Evolutionary conservation across 1,140 invertebrate species (phyloP), one percentile per base, ranked within the genome.

Genomic region (Drosophila navojoa): DNA sequence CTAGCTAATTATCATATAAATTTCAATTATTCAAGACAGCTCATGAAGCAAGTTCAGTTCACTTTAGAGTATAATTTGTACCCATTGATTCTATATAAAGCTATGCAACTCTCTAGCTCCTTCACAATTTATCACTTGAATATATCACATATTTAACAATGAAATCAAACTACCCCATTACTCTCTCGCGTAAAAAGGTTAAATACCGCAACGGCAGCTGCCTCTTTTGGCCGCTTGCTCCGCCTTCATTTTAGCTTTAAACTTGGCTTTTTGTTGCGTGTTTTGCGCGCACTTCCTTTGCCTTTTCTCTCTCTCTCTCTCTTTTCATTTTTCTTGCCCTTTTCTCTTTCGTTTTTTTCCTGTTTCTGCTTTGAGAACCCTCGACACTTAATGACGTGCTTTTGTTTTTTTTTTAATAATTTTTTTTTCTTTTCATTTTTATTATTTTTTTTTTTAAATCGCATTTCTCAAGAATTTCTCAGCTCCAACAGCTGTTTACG

Each of bases 401-500:
- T 75, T 75, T 55, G 68, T 76, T 59, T 66, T 79, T 45, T 45
- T 16, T 71, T 72, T 81, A 77, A 77, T 35, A 68, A 11, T 64
- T 79, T 66, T 47, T 63, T 58, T 4, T 38, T 38, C 3, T 35
- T 58, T 61, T 27, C 7, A 22, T 35, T 73, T 22, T 61, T 19
- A 19, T 19, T 19, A 19, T 38, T 38, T 1, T 19, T 7, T 16
- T 35, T 73, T 32, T 61, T 61, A 44, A 61, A 60, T 72, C 74
- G 38, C 64, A 62, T 70, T 62, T 70, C 67, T 62, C 60, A 49
- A 75, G 72, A 71, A 75, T 25, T 45, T 57, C 44, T 27, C 38
- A 22, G 58, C 60, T 49, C 4, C 68, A 87, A 86, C 82, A 86
- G 81, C 81, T 86, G 81, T 86, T 86, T 76, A 57, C 81, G 79